Percentiles rank a stretch among this genome's conserved stretches.
Evolutionary conservation across 2,888 invertebrate genomes (phyloP).

Genomic region (Drosophila emarginata): DNA sequence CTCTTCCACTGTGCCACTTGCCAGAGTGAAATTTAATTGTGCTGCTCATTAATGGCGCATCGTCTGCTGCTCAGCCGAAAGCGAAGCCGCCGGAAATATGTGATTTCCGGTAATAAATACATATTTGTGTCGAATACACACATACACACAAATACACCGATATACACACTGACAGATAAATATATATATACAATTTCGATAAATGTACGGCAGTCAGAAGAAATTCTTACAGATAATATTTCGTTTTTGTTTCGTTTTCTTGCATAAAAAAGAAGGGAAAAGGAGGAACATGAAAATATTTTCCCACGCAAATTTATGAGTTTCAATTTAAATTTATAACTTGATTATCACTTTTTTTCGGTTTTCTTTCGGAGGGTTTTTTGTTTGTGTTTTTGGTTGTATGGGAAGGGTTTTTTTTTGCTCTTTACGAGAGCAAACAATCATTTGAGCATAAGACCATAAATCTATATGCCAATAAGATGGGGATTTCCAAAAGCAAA

Average conservation of each 20-base stretch:
- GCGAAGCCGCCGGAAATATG: slow-evolving; percentile 60
- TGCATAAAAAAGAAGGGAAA: not conserved
- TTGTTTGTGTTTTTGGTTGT: slow-evolving; percentile 10
- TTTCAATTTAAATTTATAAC: slow-evolving; percentile 65
- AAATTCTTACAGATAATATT: slow-evolving; percentile 18
- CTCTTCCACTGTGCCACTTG: slow-evolving; percentile 44
- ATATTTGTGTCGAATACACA: slow-evolving; percentile 28
- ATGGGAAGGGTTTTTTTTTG: not conserved
- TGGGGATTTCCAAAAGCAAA: slow-evolving; percentile 32
- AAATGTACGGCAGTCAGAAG: slow-evolving; percentile 20
- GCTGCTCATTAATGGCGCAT: slow-evolving; percentile 64
- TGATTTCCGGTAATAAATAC: slow-evolving; percentile 72
- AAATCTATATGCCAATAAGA: slow-evolving; percentile 62
- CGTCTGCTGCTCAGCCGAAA: slow-evolving; percentile 33
- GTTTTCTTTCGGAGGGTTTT: slow-evolving; percentile 1
- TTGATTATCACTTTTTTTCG: slow-evolving; percentile 60
- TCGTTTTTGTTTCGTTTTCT: slow-evolving; percentile 2
- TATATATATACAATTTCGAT: slow-evolving; percentile 24
- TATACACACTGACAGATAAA: not conserved
- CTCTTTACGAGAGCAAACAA: slow-evolving; percentile 43
- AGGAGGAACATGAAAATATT: slow-evolving; percentile 11
- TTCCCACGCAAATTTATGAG: slow-evolving; percentile 48
- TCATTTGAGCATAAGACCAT: slow-evolving; percentile 66
- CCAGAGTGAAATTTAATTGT: slow-evolving; percentile 67
- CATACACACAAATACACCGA: not conserved